phyloP scores from a whole-genome alignment of 2,797 vertebrate species.

The Setipinna tenuifilis region DNA sequence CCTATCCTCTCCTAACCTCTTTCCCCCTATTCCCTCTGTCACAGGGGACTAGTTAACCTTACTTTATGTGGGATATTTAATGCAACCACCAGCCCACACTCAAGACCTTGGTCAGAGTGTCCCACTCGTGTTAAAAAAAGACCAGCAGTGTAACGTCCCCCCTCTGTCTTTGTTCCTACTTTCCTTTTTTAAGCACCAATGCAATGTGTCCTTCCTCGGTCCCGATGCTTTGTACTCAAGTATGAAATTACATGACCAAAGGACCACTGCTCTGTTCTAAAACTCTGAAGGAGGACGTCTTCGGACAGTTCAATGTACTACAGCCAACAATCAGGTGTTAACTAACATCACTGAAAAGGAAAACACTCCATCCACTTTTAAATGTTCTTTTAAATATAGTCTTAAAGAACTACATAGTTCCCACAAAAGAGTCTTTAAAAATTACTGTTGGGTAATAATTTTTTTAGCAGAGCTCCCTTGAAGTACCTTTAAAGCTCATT shows the following conservation, averaged over 20 bases:
- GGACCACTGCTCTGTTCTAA: background rate
- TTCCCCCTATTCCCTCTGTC: background rate
- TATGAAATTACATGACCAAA: background rate
- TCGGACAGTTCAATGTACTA: background rate
- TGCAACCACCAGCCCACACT: background rate
- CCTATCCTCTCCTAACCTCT: background rate
- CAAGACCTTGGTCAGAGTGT: background rate
- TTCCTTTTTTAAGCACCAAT: constrained; percentile 1
- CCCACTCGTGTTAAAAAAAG: background rate
- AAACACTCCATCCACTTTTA: background rate
- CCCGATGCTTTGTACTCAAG: background rate
- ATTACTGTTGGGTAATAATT: background rate
- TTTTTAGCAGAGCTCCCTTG: background rate
- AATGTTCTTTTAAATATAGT: too few species aligned
- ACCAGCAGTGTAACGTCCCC: background rate
- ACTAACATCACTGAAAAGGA: background rate
- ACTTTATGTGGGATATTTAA: background rate
- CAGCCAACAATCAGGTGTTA: background rate
- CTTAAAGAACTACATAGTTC: background rate
- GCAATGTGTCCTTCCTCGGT: background rate
- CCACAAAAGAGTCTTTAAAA: too few species aligned
- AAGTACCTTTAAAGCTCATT: background rate
- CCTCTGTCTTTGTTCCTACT: background rate
- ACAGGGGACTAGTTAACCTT: background rate
- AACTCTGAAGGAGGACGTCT: background rate